Percentiles rank a stretch among this genome's conserved stretches.
phyloP scores from a whole-genome alignment of 2,113 vertebrate genomes.

The Heterotilapia buettikoferi region DNA sequence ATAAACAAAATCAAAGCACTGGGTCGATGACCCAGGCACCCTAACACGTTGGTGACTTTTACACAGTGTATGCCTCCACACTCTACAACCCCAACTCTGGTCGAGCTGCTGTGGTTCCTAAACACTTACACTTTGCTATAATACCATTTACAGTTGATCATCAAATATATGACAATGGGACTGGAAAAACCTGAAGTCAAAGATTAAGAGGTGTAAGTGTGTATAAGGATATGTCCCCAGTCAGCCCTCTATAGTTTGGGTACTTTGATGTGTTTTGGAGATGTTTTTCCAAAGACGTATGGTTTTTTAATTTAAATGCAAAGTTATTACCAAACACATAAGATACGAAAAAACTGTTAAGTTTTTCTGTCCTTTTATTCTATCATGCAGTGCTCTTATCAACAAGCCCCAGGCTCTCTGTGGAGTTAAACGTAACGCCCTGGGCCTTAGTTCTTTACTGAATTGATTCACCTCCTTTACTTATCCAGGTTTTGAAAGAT shows the following conservation, averaged over 20 bases:
- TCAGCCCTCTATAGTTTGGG: background rate
- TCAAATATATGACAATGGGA: background rate
- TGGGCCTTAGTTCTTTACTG: background rate
- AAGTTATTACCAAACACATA: background rate
- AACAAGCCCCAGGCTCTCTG: background rate
- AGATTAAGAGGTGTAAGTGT: background rate
- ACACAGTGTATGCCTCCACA: background rate
- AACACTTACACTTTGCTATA: background rate
- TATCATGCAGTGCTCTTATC: background rate
- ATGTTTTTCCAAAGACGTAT: background rate
- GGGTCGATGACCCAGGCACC: too few species aligned
- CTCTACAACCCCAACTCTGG: background rate
- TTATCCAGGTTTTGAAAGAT: background rate
- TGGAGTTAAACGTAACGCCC: background rate
- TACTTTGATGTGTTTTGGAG: background rate
- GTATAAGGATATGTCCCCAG: background rate
- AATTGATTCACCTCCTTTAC: background rate
- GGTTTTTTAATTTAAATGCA: background rate
- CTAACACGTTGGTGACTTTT: background rate
- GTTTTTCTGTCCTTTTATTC: background rate
- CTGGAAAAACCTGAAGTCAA: background rate
- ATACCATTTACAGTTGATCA: background rate
- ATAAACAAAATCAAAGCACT: too few species aligned
- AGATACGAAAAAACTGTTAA: background rate
- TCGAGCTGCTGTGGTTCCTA: background rate